Evolutionary conservation across 2,113 vertebrate species (phyloP), one percentile per base, ranked within the genome.

Genomic region (Colaptes auratus): DNA sequence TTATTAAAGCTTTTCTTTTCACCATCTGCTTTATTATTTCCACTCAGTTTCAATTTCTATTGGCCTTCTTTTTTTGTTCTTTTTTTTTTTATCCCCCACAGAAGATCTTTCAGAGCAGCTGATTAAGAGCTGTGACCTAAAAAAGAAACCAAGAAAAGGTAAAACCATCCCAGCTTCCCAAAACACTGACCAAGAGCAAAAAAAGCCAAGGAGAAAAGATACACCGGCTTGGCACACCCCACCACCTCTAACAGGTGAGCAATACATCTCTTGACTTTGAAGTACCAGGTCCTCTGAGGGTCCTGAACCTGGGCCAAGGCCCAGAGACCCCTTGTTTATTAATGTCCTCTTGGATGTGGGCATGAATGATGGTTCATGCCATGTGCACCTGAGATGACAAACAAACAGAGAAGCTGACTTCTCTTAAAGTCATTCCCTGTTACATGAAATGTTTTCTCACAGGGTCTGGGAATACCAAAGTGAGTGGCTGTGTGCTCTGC

Each of bases 181-280:
- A 65, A 98, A 96, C 58, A 94, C 93, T 36, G 98, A 98, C 28
- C 96, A 97, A 65, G 98, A 98, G 21, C 97, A 98, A 88, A 99
- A 98, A 94, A 99, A 99, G 67, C 99, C 99, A 53, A 98, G 98
- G 72, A 98, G 99, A 82, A 99, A 99, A 97, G 99, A 99, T 77
- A 99, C 99, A 7, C 99, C 99, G 0, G 98, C 99, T 23, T 93
- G 98, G 70, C 97, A 98, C 67, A 97, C 95, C 13, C 98, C 98
- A 6, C 98, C 98, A 23, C 98, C 98, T n/a, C 97, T 99, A 86
- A 98, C 98, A 98, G 98, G 99, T 98, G 91, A 97, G 61, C 15
- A 71, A 14, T 50, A n/a, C 24, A n/a, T 28, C 35, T 56, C 33
- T 64, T 16, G 17, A 36, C 50, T 80, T 76, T 4, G 5, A 86